A percentile compares a stretch with the other conserved stretches of the same genome.
These are phyloP conservation scores for Lagria hirta DNA, from an alignment of 2,888 invertebrate species.

Conservation along the genomic window DNA sequence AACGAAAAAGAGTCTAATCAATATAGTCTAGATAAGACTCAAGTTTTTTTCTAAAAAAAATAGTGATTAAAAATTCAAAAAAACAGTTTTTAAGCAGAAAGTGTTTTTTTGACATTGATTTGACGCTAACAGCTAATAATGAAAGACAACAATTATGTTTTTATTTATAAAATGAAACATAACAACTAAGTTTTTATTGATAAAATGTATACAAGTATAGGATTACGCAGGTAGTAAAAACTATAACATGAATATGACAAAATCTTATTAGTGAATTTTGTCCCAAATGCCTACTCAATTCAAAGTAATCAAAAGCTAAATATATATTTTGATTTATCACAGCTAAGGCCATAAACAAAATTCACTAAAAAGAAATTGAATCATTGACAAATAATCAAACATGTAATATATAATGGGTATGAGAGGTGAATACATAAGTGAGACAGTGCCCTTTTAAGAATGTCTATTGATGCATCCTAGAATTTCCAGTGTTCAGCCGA, in stretches of 20 bases:
- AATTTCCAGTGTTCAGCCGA: slow-evolving; percentile 28
- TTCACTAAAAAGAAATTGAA: slow-evolving; percentile 26
- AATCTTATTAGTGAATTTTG: slow-evolving; percentile 24
- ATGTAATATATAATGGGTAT: slow-evolving; percentile 16
- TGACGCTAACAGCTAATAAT: too few relatives aligned
- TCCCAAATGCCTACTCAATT: slow-evolving; percentile 7
- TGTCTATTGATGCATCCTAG: slow-evolving; percentile 30
- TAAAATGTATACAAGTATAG: slow-evolving; percentile 26
- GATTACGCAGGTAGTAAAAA: slow-evolving; percentile 16
- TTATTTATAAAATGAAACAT: too few relatives aligned
- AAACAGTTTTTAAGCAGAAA: too few relatives aligned
- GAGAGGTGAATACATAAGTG: slow-evolving; percentile 7
- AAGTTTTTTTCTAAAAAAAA: too few relatives aligned
- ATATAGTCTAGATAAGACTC: too few relatives aligned
- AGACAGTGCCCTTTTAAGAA: slow-evolving; percentile 12
- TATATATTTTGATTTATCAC: slow-evolving; percentile 30
- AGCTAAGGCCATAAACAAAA: slow-evolving; percentile 32
- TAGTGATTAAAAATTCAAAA: too few relatives aligned
- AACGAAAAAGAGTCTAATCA: too few relatives aligned
- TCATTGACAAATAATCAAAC: slow-evolving; percentile 20
- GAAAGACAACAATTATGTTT: too few relatives aligned
- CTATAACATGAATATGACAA: slow-evolving; percentile 14
- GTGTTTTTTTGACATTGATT: too few relatives aligned
- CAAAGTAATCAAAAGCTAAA: slow-evolving; percentile 13
- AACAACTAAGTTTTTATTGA: slow-evolving; percentile 26